Conservation (phyloP, 2,797 vertebrate genomes). For the Poeciliopsis presidionis region DNA sequence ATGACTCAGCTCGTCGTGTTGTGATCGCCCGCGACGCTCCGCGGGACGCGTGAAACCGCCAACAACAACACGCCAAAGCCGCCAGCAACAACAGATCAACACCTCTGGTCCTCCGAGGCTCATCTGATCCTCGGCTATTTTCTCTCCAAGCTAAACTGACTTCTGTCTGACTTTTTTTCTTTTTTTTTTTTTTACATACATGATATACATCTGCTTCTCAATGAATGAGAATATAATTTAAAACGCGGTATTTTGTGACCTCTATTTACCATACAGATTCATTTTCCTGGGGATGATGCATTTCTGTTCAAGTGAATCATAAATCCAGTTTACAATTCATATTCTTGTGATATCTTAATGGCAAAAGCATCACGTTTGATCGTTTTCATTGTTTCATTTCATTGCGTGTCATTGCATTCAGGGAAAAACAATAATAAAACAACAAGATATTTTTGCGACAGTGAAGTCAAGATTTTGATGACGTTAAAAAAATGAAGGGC, state of each 20-base stretch:
- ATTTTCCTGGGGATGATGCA: not conserved
- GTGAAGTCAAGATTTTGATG: not conserved
- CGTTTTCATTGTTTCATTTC: too few species aligned
- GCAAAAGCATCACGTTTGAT: not conserved
- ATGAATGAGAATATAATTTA: not conserved
- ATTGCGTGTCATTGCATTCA: not conserved
- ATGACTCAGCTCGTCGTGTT: slow-evolving; percentile 45
- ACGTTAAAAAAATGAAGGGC: not conserved
- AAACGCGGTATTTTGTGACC: not conserved
- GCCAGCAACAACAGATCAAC: not conserved
- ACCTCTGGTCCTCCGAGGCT: slow-evolving; percentile 14
- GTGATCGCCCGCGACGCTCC: slow-evolving; percentile 20
- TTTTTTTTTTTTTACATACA: not conserved
- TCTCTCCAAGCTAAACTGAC: slow-evolving; percentile 2
- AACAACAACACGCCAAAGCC: slow-evolving; percentile 21
- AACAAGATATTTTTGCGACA: not conserved
- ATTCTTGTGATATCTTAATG: not conserved
- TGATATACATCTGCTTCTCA: not conserved
- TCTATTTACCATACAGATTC: not conserved
- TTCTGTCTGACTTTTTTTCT: not conserved
- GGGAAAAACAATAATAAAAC: not conserved
- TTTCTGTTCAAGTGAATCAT: not conserved
- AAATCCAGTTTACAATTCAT: too few species aligned
- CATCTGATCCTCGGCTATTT: not conserved
- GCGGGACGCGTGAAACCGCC: slow-evolving; percentile 34